Evolutionary conservation across 1,140 invertebrate genomes (phyloP), one percentile per base, ranked within the genome.

Genomic region (Camponotus vicinus): DNA sequence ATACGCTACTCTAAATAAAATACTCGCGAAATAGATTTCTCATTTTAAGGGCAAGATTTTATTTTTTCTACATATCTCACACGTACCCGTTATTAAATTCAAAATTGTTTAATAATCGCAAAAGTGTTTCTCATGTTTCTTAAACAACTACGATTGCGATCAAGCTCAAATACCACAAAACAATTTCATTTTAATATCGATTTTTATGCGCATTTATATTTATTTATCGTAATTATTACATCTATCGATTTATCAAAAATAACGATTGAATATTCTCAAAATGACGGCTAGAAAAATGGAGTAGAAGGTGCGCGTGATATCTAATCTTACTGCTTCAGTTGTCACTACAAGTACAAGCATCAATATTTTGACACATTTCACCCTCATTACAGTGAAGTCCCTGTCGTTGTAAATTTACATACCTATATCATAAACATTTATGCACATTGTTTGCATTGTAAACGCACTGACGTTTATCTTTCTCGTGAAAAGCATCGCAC

Each of bases 351-450:
- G 13, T 52, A 18, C 66, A 6, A 82, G 40, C 40, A 83, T 75
- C 79, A 83, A 83, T 83, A 83, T 83, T 83, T 61, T 83, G 11
- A 63, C 61, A 63, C 8, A 55, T 73, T 82, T 83, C 69, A 49
- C 27, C n/a, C 55, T 83, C 79, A 83, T 83, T 75, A 83, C 40
- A 57, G 52, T 27, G 7, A 49, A 83, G 69, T 83, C 55, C 55
- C 42, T 49, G 55, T 75, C 69, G 79, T 83, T 83, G 71, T 70
- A 83, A 83, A 83, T 75, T 83, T 42, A 18, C 69, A 40, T 83
- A 66, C 61, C 61, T 66, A 75, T 83, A 83, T 34, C 57, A 79
- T 89, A 89, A 86, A 89, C 85, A 89, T 89, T 80, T 86, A 86
- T 80, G 59, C 70, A 73, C 83, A 79, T 49, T 89, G 88, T 86